Base-by-base conservation (phyloP, 2,113 vertebrate genomes). In the Orientallactaga bullata region DNA sequence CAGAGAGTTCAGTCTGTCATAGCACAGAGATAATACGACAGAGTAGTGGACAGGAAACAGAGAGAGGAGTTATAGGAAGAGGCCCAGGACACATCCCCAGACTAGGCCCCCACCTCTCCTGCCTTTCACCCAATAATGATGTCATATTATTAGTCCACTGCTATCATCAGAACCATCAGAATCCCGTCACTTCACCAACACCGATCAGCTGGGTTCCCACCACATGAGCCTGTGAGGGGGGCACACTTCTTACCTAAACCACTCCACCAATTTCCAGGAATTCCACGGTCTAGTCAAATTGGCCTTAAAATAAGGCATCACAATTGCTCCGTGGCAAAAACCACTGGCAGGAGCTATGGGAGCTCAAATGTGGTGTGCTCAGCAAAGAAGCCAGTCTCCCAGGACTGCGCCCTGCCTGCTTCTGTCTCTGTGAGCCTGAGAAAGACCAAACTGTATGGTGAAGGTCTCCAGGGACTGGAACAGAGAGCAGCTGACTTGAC, bases 261-360 rank as follows among this genome's bases (percentile, higher is more conserved):
- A 65, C 9, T 39, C 15, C 15, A 39, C 60, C 79, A 10, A 4
- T 72, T 58, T 72, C 51, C 35, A 30, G 68, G n/a, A 28, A 58
- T 30, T 72, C n/a, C 83, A 30, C 28, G 37, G 24, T 30, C 68
- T 68, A 28, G n/a, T 72, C 47, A 60, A 35, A 4, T 6, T 72
- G 47, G 71, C 47, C 66, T 32, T 58, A 58, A 71, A 71, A 35
- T 85, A 24, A 85, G 37, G n/a, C 83, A 28, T 37, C 15, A 1
- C 68, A 88, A 28, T 23, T 63, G 51, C 42, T 80, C 37, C 60
- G 35, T 39, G 18, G 60, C 9, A 91, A 69, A 20, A 68, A 73
- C 6, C 47, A 28, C 35, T 12, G 23, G 26, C 16, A 16, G 0
- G 2, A 7, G 4, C 42, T 77, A 35, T 3, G 37, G 23, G 72